Evolutionary conservation across 2,113 vertebrate species (phyloP).

Genomic region (Rhynchopsitta pachyrhyncha): DNA sequence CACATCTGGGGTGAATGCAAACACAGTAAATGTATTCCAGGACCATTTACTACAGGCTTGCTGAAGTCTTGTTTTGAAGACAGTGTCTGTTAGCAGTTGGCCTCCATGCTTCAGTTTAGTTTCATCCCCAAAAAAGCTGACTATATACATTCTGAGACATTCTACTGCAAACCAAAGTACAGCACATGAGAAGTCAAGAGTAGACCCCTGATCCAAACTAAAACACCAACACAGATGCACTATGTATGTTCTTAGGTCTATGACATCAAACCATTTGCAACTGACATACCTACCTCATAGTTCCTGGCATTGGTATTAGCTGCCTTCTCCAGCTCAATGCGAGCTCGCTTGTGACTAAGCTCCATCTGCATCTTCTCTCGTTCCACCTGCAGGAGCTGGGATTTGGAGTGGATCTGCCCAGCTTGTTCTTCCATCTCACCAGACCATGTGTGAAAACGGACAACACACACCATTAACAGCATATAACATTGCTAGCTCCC

Average conservation of each 20-base stretch:
- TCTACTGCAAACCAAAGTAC: not conserved
- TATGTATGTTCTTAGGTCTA: accelerated
- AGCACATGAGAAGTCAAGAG: not conserved
- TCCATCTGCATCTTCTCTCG: conserved; percentile 97
- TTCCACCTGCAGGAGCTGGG: conserved; percentile 86
- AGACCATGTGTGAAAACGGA: not conserved
- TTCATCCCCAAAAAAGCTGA: not conserved
- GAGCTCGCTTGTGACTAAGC: conserved; percentile 92
- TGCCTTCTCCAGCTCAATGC: conserved; percentile 90
- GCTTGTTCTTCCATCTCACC: conserved; percentile 87
- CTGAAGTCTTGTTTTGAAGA: not conserved
- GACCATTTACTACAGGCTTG: not conserved
- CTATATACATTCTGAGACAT: not conserved
- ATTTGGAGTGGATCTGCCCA: conserved; percentile 84
- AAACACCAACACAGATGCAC: accelerated
- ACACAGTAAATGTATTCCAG: not conserved
- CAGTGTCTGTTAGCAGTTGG: not conserved
- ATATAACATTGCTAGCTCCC: accelerated
- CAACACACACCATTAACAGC: not conserved
- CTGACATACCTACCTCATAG: conserved; percentile 79
- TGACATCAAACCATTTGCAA: accelerated
- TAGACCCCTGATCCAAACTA: not conserved
- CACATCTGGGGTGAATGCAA: not conserved
- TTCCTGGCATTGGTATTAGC: conserved; percentile 84
- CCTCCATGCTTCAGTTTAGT: not conserved